Evolutionary conservation across 2,888 invertebrate genomes (phyloP).

Genomic region (Cataglyphis cursor): DNA sequence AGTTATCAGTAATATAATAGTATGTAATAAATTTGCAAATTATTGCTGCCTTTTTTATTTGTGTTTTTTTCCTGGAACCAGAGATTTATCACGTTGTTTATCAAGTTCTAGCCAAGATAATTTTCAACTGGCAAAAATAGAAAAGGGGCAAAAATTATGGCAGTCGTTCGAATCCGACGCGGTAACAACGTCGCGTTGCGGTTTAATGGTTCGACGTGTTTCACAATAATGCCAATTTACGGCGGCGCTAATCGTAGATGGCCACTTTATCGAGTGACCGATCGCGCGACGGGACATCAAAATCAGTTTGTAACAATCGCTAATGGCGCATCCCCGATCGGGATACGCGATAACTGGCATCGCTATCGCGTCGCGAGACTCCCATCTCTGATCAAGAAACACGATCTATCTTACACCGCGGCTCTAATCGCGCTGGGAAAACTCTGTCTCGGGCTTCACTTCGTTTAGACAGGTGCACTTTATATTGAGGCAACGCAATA

Average conservation of each 20-base stretch:
- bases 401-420: slow-evolving; percentile 35
- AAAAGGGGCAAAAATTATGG: slow-evolving; percentile 1
- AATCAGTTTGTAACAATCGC: slow-evolving; percentile 67
- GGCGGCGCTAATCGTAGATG: slow-evolving; percentile 32
- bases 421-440: slow-evolving; percentile 21
- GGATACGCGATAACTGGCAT: slow-evolving; percentile 49
- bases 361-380: slow-evolving; percentile 30
- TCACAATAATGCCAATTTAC: slow-evolving; percentile 50
- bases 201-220: slow-evolving; percentile 38
- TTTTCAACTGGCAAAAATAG: neutral
- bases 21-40: neutral
- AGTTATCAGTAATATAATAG: neutral
- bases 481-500: neutral
- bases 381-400: slow-evolving; percentile 31
- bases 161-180: neutral
- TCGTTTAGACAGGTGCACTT: slow-evolving; percentile 15
- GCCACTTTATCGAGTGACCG: slow-evolving; percentile 45
- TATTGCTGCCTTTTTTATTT: neutral
- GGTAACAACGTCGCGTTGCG: slow-evolving; percentile 26
- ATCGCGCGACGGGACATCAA: slow-evolving; percentile 59
- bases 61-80: neutral
- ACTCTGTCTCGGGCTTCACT: neutral
- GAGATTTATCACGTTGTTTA: slow-evolving; percentile 1
- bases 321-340: slow-evolving; percentile 65
- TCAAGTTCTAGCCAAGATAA: neutral